Percentiles rank a stretch among this genome's conserved stretches.
Evolutionary conservation across 2,113 vertebrate genomes (phyloP).

Genomic region (Perca fluviatilis): DNA sequence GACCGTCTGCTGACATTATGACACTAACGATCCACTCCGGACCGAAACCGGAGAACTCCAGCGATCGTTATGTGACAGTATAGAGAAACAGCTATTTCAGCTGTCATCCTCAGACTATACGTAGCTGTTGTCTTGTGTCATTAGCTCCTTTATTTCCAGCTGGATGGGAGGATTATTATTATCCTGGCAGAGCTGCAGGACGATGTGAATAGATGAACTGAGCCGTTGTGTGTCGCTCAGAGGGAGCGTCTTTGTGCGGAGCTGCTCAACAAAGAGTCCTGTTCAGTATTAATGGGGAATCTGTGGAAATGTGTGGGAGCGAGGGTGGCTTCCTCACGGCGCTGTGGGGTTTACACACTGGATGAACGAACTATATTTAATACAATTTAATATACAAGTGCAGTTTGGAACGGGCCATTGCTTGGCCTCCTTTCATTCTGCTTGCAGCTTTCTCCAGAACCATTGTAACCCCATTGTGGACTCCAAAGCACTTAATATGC

Average conservation of each 20-base stretch:
- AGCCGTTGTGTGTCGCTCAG: slow-evolving; percentile 61
- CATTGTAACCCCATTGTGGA: no score
- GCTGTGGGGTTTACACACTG: slow-evolving; percentile 15
- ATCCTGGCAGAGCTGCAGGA: slow-evolving; percentile 54
- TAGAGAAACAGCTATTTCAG: slow-evolving; percentile 11
- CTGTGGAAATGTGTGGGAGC: slow-evolving; percentile 49
- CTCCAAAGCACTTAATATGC: no score
- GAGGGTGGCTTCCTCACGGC: background rate
- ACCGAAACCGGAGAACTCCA: slow-evolving; percentile 3
- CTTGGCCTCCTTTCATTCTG: no score
- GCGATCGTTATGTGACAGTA: background rate
- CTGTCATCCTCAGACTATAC: slow-evolving; percentile 28
- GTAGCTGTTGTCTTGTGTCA: slow-evolving; percentile 35
- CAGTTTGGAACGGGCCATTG: no score
- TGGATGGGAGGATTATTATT: slow-evolving; percentile 37
- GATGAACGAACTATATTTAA: background rate
- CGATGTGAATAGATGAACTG: slow-evolving; percentile 58
- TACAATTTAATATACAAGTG: no score
- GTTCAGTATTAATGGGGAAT: slow-evolving; percentile 72
- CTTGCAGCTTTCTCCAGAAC: no score
- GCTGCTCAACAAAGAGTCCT: slow-evolving; percentile 50
- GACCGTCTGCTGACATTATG: background rate
- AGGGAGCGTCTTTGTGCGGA: slow-evolving; percentile 66
- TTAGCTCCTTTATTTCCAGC: slow-evolving; percentile 46
- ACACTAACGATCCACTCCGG: background rate